Evolutionary conservation across 2,888 invertebrate genomes (phyloP), one percentile per base, ranked within the genome.

Genomic region (Pristionchus maxplancki): DNA sequence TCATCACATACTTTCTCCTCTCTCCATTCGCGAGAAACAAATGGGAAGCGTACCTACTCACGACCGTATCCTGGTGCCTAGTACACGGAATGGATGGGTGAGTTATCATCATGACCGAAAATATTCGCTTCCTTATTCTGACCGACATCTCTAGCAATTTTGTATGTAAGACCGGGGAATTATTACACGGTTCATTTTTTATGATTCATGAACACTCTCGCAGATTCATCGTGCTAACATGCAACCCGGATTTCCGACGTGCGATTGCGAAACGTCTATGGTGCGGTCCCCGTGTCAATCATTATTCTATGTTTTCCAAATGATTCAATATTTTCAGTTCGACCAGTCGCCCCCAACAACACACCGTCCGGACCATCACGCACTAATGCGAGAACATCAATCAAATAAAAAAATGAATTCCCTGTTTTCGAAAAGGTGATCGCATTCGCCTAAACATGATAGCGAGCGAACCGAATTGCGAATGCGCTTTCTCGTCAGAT

Each of bases 61-160:
- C 90, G 1, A 90, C 90, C 0, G 48, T 91, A 17, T 88, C 90
- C 1, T 91, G 90, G 90, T 81, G 83, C 28, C 28, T 83, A 8
- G 90, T 91, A n/a, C 90, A 91, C 50, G 83, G 89, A 24, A 48
- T 89, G 9, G 90, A 91, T 83, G 90, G 89, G 90, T 90, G 67
- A 15, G 62, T n/a, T n/a, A n/a, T n/a, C n/a, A n/a, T n/a, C n/a
- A n/a, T n/a, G n/a, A n/a, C n/a, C n/a, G n/a, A n/a, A n/a, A n/a
- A n/a, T n/a, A n/a, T n/a, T n/a, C n/a, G n/a, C n/a, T n/a, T n/a
- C n/a, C n/a, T 58, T 58, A n/a, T 58, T 58, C n/a, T 58, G 58
- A n/a, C n/a, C n/a, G n/a, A n/a, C n/a, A n/a, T n/a, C n/a, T n/a
- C n/a, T n/a, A n/a, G n/a, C n/a, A n/a, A n/a, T n/a, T n/a, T n/a